Evolutionary conservation across 2,888 invertebrate genomes (phyloP).

Genomic region (Oscheius myriophilus): DNA sequence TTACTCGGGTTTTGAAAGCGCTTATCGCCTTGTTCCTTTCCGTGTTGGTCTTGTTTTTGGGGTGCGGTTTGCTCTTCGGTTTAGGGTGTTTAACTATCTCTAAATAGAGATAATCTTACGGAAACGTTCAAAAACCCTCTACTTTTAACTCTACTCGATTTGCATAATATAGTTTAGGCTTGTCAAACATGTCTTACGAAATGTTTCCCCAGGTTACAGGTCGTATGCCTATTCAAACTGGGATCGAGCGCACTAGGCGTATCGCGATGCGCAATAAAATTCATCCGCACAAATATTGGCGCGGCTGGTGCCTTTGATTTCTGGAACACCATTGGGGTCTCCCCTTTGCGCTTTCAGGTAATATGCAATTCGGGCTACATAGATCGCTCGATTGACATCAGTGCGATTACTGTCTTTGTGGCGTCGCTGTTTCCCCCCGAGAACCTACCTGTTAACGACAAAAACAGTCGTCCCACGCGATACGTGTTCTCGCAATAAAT

Average conservation of each 20-base stretch:
- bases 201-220: background rate
- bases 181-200: too few species aligned
- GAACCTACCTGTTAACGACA: background rate
- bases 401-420: constrained; percentile 13
- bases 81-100: too few species aligned
- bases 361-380: background rate
- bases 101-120: too few species aligned
- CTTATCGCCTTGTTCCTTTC: background rate
- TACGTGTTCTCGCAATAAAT: background rate
- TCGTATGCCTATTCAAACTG: constrained; percentile 23
- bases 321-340: constrained; percentile 6
- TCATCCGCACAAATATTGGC: constrained; percentile 31
- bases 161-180: too few species aligned
- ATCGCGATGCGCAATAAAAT: constrained; percentile 32
- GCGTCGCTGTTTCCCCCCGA: constrained; percentile 13
- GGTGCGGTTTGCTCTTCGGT: too few species aligned
- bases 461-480: constrained; percentile 7
- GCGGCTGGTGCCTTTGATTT: constrained; percentile 29
- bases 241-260: constrained; percentile 24
- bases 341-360: constrained; percentile 1
- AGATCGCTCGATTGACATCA: background rate
- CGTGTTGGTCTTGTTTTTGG: background rate
- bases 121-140: too few species aligned
- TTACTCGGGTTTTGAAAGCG: background rate
- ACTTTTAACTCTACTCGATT: too few species aligned